Percentiles rank a stretch among this genome's conserved stretches.
Evolutionary conservation across 2,113 vertebrate species (phyloP).

Genomic region (Gallinago jamesoni): DNA sequence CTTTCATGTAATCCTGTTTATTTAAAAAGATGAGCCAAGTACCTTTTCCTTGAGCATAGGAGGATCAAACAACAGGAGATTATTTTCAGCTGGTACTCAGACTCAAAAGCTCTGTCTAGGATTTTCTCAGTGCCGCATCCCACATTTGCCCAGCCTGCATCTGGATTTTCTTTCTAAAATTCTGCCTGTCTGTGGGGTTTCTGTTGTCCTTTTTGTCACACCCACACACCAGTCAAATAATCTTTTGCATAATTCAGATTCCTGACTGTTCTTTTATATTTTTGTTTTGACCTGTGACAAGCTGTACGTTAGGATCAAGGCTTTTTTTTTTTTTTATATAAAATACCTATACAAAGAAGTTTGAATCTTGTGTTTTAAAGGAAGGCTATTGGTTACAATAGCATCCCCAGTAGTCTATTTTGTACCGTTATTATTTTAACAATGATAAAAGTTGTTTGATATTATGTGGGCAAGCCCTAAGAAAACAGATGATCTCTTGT

Average conservation of each 20-base stretch:
- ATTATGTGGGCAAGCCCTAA: background rate
- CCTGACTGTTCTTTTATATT: background rate
- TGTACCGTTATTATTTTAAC: background rate
- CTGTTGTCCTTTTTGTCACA: background rate
- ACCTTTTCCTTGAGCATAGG: slow-evolving; percentile 48
- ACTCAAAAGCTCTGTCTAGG: slow-evolving; percentile 9
- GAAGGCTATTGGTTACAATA: background rate
- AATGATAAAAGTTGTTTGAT: background rate
- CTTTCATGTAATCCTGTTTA: slow-evolving; percentile 33
- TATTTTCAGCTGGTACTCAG: slow-evolving; percentile 47
- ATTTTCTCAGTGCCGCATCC: background rate
- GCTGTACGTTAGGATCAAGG: background rate
- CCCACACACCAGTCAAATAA: background rate
- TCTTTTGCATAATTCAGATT: background rate
- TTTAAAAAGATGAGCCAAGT: slow-evolving; percentile 33
- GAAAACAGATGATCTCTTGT: background rate
- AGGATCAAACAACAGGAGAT: slow-evolving; percentile 56
- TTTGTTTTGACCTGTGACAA: background rate
- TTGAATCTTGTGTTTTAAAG: background rate
- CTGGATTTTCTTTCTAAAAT: slow-evolving; percentile 39
- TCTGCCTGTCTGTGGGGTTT: background rate
- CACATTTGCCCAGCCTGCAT: slow-evolving; percentile 9
- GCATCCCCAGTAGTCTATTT: background rate
- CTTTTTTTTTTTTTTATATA: background rate
- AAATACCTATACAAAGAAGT: background rate